Evolutionary conservation across 1,140 invertebrate species (phyloP).

Genomic region (Leguminivora glycinivorella): DNA sequence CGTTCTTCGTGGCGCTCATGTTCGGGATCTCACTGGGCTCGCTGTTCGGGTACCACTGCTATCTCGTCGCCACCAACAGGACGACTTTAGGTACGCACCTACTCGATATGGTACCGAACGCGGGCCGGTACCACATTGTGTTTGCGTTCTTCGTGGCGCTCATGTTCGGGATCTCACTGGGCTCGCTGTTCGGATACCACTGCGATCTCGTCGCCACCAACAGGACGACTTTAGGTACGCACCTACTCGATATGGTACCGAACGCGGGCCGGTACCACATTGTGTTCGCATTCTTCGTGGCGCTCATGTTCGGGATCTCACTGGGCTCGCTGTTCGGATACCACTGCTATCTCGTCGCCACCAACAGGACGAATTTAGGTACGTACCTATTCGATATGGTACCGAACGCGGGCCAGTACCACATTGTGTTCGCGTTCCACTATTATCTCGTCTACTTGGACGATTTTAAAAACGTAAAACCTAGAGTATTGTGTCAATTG

Average conservation of each 20-base stretch:
- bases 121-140: conserved; percentile 93
- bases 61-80: conserved; percentile 94
- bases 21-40: conserved; percentile 97
- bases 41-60: conserved; percentile 97
- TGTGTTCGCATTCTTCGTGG: conserved; percentile 97
- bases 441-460: conserved; percentile 96
- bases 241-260: neutral
- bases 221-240: conserved; percentile 95
- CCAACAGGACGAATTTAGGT: conserved; percentile 98
- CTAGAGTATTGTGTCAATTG: neutral
- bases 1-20: conserved; percentile 98
- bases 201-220: conserved; percentile 95
- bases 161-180: conserved; percentile 97
- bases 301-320: conserved; percentile 97
- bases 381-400: conserved; percentile 84
- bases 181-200: conserved; percentile 97
- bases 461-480: conserved; percentile 93
- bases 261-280: conserved; percentile 93
- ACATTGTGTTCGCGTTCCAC: conserved; percentile 98
- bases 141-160: conserved; percentile 98
- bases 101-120: too few species aligned
- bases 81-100: conserved; percentile 93
- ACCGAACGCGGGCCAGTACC: conserved; percentile 89
- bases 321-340: conserved; percentile 96
- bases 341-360: conserved; percentile 94